Evolutionary conservation across 1,140 invertebrate genomes (phyloP).

Genomic region (Heliconius hermathena): DNA sequence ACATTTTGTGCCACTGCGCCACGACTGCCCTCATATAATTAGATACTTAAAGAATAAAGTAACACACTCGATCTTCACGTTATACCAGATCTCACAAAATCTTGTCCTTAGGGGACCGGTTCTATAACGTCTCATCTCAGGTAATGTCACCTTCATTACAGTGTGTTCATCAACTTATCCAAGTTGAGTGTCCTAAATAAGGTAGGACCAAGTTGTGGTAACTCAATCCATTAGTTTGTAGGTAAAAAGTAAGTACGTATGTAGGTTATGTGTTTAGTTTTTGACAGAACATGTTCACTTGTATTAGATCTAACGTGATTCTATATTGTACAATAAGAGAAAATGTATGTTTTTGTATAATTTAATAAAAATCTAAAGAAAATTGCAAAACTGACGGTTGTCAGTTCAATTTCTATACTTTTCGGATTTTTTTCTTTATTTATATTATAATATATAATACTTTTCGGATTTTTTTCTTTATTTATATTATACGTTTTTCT

Average conservation of each 20-base stretch:
- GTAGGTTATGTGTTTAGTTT: not conserved
- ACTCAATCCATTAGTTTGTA: not conserved
- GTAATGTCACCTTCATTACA: slow-evolving; percentile 25
- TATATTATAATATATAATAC: too few species aligned
- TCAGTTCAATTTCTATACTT: too few species aligned
- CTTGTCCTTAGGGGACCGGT: not conserved
- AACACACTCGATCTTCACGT: slow-evolving; percentile 15
- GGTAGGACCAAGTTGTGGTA: not conserved
- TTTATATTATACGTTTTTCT: too few species aligned
- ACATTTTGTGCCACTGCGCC: too few species aligned
- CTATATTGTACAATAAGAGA: not conserved
- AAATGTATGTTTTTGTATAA: too few species aligned
- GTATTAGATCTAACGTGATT: too few species aligned
- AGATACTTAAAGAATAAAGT: not conserved
- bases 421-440: too few species aligned
- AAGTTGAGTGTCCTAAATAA: not conserved
- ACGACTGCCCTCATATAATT: too few species aligned
- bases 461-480: too few species aligned
- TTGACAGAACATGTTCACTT: too few species aligned
- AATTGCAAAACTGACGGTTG: too few species aligned
- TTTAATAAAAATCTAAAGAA: too few species aligned
- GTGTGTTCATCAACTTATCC: slow-evolving; percentile 11
- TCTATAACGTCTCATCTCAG: slow-evolving; percentile 15
- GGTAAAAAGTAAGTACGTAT: not conserved
- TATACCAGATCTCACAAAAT: slow-evolving; percentile 4